Evolutionary conservation across 30 jellyfish, hydroid and myxozoan species (phyloP).

Genomic region (Hydractinia symbiolongicarpus): DNA sequence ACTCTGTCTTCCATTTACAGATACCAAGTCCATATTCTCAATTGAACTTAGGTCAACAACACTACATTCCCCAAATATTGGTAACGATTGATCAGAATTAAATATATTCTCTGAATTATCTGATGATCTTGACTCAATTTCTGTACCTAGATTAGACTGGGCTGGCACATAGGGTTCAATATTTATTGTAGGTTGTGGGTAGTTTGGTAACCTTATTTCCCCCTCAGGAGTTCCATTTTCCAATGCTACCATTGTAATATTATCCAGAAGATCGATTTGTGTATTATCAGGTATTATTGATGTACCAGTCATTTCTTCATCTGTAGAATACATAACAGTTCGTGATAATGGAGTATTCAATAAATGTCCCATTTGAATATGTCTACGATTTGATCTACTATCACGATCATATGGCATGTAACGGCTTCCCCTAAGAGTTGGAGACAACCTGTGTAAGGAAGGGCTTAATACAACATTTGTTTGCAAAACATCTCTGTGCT

Average conservation of each 20-base stretch:
- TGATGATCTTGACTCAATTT: too few relatives aligned
- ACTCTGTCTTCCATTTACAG: too few relatives aligned
- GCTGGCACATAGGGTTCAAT: too few relatives aligned
- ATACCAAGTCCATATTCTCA: too few relatives aligned
- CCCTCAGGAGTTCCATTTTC: background rate
- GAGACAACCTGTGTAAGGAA: slow-evolving; percentile 15
- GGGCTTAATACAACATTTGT: background rate
- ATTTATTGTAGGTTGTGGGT: too few relatives aligned
- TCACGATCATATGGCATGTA: slow-evolving; percentile 8
- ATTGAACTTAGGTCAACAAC: too few relatives aligned
- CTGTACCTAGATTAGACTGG: too few relatives aligned
- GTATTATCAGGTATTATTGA: slow-evolving; percentile 1
- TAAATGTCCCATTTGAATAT: slow-evolving; percentile 13
- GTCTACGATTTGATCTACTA: background rate
- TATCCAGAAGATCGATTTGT: slow-evolving; percentile 15
- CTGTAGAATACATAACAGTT: background rate
- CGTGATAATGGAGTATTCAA: background rate
- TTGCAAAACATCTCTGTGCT: slow-evolving; percentile 6
- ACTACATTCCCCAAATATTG: too few relatives aligned
- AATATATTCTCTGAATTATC: too few relatives aligned
- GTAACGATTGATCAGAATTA: too few relatives aligned
- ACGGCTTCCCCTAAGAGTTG: background rate
- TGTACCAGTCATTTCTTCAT: slow-evolving; percentile 1
- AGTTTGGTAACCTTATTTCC: too few relatives aligned
- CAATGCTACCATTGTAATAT: slow-evolving; percentile 16